Conservation (phyloP, 2,113 vertebrate species). For the Sceloporus undulatus region DNA sequence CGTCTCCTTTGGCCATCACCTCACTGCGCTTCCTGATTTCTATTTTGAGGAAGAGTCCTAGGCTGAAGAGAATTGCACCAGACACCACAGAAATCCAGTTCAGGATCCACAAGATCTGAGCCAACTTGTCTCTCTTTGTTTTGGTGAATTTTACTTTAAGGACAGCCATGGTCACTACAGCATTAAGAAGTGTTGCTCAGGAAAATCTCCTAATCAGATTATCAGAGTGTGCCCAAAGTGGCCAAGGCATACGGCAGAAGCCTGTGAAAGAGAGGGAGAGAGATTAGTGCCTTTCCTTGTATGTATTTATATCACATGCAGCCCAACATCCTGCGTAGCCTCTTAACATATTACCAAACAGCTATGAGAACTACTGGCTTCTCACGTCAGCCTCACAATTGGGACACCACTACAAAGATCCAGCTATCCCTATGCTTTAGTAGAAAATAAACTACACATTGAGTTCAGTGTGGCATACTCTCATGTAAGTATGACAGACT, state of each 20-base stretch:
- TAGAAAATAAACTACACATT: neutral
- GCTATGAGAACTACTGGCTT: neutral
- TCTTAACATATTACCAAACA: neutral
- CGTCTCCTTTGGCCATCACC: constrained; percentile 82
- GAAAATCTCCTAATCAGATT: constrained; percentile 63
- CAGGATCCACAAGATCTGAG: constrained; percentile 89
- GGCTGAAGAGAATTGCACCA: constrained; percentile 83
- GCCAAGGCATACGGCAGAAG: constrained; percentile 33
- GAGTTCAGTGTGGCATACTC: neutral
- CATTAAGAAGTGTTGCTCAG: constrained; percentile 48
- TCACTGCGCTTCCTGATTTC: constrained; percentile 86
- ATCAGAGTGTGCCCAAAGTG: constrained; percentile 43
- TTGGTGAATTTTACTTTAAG: constrained; percentile 89
- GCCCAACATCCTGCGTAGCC: constrained; percentile 29
- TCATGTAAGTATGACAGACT: neutral
- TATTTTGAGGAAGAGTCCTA: constrained; percentile 88
- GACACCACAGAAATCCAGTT: constrained; percentile 90
- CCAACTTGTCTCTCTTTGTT: constrained; percentile 85
- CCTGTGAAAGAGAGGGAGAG: constrained; percentile 51
- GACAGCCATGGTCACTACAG: constrained; percentile 81
- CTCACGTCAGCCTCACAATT: neutral
- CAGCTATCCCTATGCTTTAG: neutral
- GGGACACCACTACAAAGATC: neutral
- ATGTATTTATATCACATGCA: constrained; percentile 62
- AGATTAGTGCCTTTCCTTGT: constrained; percentile 59